These are phyloP conservation scores for Drosophila orena DNA, from an alignment of 1,140 invertebrate species.

Conservation along the genomic window DNA sequence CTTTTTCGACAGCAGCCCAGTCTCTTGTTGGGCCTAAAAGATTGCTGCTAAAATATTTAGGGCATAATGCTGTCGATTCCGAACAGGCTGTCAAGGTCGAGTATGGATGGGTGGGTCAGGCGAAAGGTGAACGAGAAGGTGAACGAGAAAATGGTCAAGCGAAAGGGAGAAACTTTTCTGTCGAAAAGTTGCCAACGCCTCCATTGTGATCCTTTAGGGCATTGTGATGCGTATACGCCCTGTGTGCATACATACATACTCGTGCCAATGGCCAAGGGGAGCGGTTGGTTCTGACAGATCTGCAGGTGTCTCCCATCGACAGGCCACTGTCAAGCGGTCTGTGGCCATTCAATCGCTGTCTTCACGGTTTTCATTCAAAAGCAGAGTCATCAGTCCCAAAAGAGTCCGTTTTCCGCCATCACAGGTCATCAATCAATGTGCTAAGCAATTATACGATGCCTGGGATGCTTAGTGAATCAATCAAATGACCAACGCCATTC, in stretches of 20 bases:
- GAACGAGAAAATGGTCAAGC: slow-evolving; percentile 12
- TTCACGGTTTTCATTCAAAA: neutral
- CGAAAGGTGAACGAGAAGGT: slow-evolving; percentile 7
- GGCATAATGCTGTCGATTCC: slow-evolving; percentile 51
- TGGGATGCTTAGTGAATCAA: slow-evolving; percentile 49
- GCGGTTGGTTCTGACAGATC: slow-evolving; percentile 17
- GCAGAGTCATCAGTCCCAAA: slow-evolving; percentile 7
- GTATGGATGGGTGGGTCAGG: slow-evolving; percentile 25
- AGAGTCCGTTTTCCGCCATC: neutral
- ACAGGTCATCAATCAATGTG: slow-evolving; percentile 39
- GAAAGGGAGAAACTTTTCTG: neutral
- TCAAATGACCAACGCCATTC: slow-evolving; percentile 38
- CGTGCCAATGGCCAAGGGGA: slow-evolving; percentile 4
- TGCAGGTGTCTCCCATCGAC: slow-evolving; percentile 40
- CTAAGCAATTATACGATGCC: slow-evolving; percentile 44
- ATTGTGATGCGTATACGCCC: slow-evolving; percentile 7
- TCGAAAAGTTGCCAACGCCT: slow-evolving; percentile 26
- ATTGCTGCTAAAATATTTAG: slow-evolving; percentile 73
- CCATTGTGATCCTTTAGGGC: neutral
- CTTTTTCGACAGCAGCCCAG: neutral
- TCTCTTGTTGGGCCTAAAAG: slow-evolving; percentile 42
- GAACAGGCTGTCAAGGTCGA: slow-evolving; percentile 17
- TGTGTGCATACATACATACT: neutral
- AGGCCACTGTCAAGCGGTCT: slow-evolving; percentile 43
- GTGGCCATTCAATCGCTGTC: slow-evolving; percentile 36